A percentile compares a stretch with the other conserved stretches of the same genome.
Conservation (phyloP, 2,888 invertebrate genomes). For the Drosophila rellima region DNA sequence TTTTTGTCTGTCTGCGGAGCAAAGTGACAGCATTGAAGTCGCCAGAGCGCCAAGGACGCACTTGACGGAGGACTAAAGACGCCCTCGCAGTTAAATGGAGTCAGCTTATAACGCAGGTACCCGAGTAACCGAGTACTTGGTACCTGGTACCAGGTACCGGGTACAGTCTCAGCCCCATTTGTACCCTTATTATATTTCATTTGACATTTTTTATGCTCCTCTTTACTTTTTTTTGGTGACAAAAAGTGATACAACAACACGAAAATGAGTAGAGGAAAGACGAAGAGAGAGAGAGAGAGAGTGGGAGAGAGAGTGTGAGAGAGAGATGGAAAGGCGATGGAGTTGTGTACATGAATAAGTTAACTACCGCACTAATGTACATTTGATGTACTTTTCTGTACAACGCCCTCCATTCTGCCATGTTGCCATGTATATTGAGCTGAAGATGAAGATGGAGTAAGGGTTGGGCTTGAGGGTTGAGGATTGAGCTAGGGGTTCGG, state of each 20-base stretch:
- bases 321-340: conserved; percentile 26
- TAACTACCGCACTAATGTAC: conserved; percentile 76
- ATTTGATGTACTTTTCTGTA: conserved; percentile 73
- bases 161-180: conserved; percentile 14
- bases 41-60: conserved; percentile 45
- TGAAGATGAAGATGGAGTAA: conserved; percentile 13
- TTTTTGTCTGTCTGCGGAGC: conserved; percentile 44
- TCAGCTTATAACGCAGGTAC: conserved; percentile 58
- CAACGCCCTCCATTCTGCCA: conserved; percentile 20
- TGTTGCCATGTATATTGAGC: conserved; percentile 52
- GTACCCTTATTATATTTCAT: conserved; percentile 68
- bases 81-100: conserved; percentile 57
- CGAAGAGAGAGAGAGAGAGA: background rate
- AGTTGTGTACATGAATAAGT: conserved; percentile 72
- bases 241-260: conserved; percentile 54
- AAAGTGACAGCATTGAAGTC: conserved; percentile 62
- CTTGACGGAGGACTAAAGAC: conserved; percentile 43
- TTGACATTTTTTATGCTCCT: conserved; percentile 52
- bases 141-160: background rate
- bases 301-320: background rate
- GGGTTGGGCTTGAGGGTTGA: background rate
- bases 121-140: background rate
- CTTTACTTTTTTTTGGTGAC: conserved; percentile 33
- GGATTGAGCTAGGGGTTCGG: conserved; percentile 1
- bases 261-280: conserved; percentile 35